A percentile compares a stretch with the other conserved stretches of the same genome.
Evolutionary conservation across 1,140 invertebrate species (phyloP).

Genomic region (Aricia agestis): DNA sequence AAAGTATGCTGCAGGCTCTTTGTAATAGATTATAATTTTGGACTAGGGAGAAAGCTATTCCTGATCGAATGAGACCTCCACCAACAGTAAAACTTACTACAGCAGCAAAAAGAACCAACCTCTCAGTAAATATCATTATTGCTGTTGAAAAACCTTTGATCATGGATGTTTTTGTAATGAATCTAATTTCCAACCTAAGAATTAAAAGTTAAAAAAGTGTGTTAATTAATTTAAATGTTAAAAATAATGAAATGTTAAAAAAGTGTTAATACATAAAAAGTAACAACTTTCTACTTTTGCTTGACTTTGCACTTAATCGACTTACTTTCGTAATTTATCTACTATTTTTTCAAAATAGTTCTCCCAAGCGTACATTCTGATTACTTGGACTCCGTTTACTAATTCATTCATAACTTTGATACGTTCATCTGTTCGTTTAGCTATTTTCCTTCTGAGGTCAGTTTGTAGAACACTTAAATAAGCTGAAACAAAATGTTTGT

Average conservation of each 20-base stretch:
- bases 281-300: too few relatives aligned
- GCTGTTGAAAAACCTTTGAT: constrained; percentile 83
- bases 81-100: constrained; percentile 81
- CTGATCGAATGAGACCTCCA: constrained; percentile 79
- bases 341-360: constrained; percentile 84
- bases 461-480: constrained; percentile 82
- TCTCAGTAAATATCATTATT: constrained; percentile 81
- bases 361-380: constrained; percentile 93
- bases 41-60: constrained; percentile 84
- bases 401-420: constrained; percentile 91
- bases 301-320: constrained; percentile 12
- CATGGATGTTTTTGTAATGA: constrained; percentile 82
- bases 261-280: too few relatives aligned
- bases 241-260: too few relatives aligned
- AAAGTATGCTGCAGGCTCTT: constrained; percentile 83
- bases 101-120: constrained; percentile 83
- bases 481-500: constrained; percentile 54
- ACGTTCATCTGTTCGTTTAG: constrained; percentile 85
- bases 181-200: constrained; percentile 76
- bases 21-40: constrained; percentile 85
- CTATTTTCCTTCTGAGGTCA: constrained; percentile 81
- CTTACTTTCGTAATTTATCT: constrained; percentile 63
- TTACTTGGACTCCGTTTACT: constrained; percentile 84
- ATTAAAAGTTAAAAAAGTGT: too few relatives aligned
- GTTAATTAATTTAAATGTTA: too few relatives aligned